Base-by-base conservation (phyloP, 1,140 invertebrate species). In the Paralvinella palmiformis region DNA sequence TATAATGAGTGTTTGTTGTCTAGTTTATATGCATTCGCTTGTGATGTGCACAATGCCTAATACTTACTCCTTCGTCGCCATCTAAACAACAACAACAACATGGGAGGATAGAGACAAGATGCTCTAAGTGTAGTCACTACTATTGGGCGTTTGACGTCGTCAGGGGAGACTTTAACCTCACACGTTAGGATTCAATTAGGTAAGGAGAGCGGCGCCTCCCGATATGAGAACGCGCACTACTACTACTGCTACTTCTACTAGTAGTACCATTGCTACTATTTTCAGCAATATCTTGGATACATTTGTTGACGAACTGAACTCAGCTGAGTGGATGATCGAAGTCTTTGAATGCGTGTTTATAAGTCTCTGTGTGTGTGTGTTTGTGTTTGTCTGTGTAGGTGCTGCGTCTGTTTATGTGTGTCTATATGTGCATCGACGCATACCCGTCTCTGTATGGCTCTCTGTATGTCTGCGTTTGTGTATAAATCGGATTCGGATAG, bases 401-500 rank as follows among this genome's bases (percentile, higher is more conserved):
- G 29, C 63, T 63, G 22, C 22, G 27, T 63, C 13, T 63, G 13
- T 63, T 29, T 65, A 20, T 65, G 60, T 65, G 27, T 65, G 60
- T 64, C 24, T 53, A 27, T 64, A 35, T 64, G 3, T 65, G 35
- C 41, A 32, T 48, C 35, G 22, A 33, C 50, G 41, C 53, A 29
- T 65, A 2, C 57, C 6, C 35, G 32, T 29, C 27, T 55, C 24
- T 55, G 35, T 62, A 15, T 66, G 45, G 20, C 44, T 62, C 29
- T 17, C 15, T 55, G 32, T 55, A 35, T 63, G 48, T 63, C 29
- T 55, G 36, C 33, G 37, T 44, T 29, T 66, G 59, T 53, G 36
- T 55, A n/a, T n/a, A n/a, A n/a, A n/a, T n/a, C n/a, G n/a, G n/a
- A n/a, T n/a, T n/a, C n/a, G n/a, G n/a, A n/a, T n/a, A n/a, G n/a